Base-by-base conservation (phyloP, 2,888 invertebrate species). In the Cremastinae sp. region DNA sequence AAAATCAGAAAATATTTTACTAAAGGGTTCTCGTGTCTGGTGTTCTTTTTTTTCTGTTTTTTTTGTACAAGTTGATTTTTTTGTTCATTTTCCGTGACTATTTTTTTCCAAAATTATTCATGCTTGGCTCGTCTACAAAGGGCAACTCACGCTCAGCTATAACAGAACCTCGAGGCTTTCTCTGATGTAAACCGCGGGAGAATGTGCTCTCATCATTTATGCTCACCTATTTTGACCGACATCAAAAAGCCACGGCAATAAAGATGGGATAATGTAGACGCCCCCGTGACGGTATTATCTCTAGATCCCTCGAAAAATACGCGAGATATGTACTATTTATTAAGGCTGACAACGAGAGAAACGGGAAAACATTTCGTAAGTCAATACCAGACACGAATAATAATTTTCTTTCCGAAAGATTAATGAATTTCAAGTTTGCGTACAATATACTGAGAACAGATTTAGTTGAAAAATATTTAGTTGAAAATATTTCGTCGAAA, bases 321-420 rank as follows among this genome's bases (percentile, higher is more conserved):
- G n/a, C 53, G 18, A 62, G n/a, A n/a, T n/a, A n/a, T n/a, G n/a
- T n/a, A n/a, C n/a, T n/a, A 41, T 28, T 53, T 36, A 47, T 34
- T 10, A 7, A 34, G 34, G 47, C 12, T n/a, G 28, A 36, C 47
- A 16, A 3, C 53, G 45, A n/a, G 56, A 56, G 28, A 12, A 36
- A 8, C 14, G n/a, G 36, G 0, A 1, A 10, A 9, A 58, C 2
- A 16, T 68, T 28, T 41, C 36, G 41, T 49, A 22, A 22, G 62
- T 62, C 53, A 49, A 49, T 14, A 56, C 49, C 43, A 68, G 72
- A 61, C 65, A 75, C 66, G 51, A 72, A 75, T 75, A 75, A 72
- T 71, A 65, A 34, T 49, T n/a, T n/a, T n/a, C n/a, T n/a, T n/a
- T n/a, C n/a, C n/a, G n/a, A n/a, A n/a, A n/a, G 47, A 47, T 56